phyloP scores from a whole-genome alignment of 1,140 invertebrate genomes.

The Anadara kagoshimensis region DNA sequence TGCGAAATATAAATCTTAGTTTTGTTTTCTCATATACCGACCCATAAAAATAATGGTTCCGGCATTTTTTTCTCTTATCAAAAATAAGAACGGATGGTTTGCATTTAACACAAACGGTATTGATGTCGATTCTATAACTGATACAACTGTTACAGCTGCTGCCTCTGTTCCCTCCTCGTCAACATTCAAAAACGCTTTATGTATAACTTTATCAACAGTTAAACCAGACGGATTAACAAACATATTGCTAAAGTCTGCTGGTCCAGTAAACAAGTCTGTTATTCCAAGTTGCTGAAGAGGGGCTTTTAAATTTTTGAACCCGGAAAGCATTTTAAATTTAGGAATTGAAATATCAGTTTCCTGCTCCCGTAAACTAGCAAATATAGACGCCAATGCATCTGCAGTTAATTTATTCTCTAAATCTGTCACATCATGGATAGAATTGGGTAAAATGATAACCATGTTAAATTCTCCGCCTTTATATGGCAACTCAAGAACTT shows the following conservation, averaged over 20 bases:
- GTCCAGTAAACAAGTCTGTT: slow-evolving; percentile 77
- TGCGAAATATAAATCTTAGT: too few species aligned
- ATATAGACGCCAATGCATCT: slow-evolving; percentile 69
- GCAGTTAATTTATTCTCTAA: slow-evolving; percentile 77
- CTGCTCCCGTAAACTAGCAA: slow-evolving; percentile 1
- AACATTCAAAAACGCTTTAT: slow-evolving; percentile 78
- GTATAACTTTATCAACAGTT: slow-evolving; percentile 66
- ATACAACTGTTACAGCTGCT: slow-evolving; percentile 43
- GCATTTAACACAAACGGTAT: slow-evolving; percentile 78
- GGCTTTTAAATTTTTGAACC: slow-evolving; percentile 74
- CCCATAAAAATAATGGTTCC: slow-evolving; percentile 82
- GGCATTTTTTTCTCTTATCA: slow-evolving; percentile 79
- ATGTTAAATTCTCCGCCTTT: slow-evolving; percentile 78
- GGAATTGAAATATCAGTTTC: slow-evolving; percentile 75
- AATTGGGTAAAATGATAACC: slow-evolving; percentile 83
- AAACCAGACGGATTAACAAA: slow-evolving; percentile 3
- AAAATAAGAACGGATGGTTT: slow-evolving; percentile 83
- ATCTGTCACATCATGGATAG: slow-evolving; percentile 60
- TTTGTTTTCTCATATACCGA: too few species aligned
- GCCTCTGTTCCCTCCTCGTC: slow-evolving; percentile 63
- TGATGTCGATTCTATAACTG: neutral
- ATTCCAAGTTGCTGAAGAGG: slow-evolving; percentile 76
- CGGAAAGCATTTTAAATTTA: slow-evolving; percentile 80
- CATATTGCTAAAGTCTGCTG: slow-evolving; percentile 76
- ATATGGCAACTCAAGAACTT: slow-evolving; percentile 84